Base-by-base conservation (phyloP, 64 coral and sea anemone species). In the Porites lutea region DNA sequence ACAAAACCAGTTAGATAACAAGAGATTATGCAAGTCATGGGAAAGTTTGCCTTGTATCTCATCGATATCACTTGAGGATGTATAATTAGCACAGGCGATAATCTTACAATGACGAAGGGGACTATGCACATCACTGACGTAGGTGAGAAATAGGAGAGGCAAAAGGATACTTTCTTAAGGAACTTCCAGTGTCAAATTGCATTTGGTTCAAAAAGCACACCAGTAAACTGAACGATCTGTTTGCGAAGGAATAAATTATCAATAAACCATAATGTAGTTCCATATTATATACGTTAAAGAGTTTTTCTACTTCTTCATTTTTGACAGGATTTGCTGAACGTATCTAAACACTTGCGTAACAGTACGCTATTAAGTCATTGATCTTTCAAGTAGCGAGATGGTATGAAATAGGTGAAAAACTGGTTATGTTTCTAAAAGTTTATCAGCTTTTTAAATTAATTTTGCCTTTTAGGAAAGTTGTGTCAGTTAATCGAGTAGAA, bases 1-100 rank as follows among this genome's bases (percentile, higher is more conserved):
- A 70, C 62, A 62, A 80, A 71, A 90, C 88, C 88, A 89, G 44
- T 50, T 89, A 11, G 90, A 37, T 37, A 37, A 37, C 27, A 37
- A 92, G 22, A 92, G 79, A 77, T 92, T 92, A 22, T 92, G 47
- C 3, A 92, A 11, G 79, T 79, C 5, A 46, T 92, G 65, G 52
- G 64, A 57, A 75, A 92, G 79, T 51, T 44, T 91, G 65, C 13
- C 44, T 84, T 37, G 27, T 37, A 37, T 37, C 85, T 16, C 55
- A 90, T 82, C 76, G 18, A 82, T 57, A 69, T 90, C 77, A 68
- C 55, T 90, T 90, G 77, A 90, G 20, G 89, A 82, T 82, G 89
- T 91, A 91, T 83, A 85, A 48, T 92, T 81, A 48, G 90, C 90
- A 86, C 77, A 92, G 8, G 90, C 83, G 13, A 86, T 10, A n/a